phyloP scores from a whole-genome alignment of 1,140 invertebrate genomes.

The Zaprionus davidi region DNA sequence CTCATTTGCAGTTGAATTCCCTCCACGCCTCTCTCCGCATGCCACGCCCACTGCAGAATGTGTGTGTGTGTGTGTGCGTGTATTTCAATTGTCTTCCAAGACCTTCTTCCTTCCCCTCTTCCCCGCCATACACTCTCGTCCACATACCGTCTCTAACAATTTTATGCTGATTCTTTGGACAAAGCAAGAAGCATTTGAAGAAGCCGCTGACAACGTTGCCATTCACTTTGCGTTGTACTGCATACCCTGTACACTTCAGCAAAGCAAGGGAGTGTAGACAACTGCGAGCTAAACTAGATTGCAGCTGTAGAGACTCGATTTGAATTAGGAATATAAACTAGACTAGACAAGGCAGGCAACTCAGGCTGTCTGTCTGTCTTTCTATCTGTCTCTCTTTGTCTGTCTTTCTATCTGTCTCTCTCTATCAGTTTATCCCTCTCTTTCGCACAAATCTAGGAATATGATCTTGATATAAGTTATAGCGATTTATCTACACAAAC shows the following conservation, averaged over 20 bases:
- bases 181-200: constrained; percentile 50
- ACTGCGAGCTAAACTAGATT: not conserved
- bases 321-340: too few relatives aligned
- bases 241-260: not conserved
- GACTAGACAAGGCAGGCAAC: too few relatives aligned
- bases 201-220: constrained; percentile 40
- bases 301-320: too few relatives aligned
- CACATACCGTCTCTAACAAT: constrained; percentile 63
- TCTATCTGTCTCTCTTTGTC: too few relatives aligned
- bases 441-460: too few relatives aligned
- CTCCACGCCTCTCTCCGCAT: not conserved
- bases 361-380: too few relatives aligned
- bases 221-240: constrained; percentile 31
- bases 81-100: constrained; percentile 9
- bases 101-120: not conserved
- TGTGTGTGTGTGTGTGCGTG: not conserved
- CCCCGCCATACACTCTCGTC: constrained; percentile 4
- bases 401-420: too few relatives aligned
- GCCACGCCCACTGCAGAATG: constrained; percentile 30
- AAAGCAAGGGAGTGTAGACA: not conserved
- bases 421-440: too few relatives aligned
- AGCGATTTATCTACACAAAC: not conserved
- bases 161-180: constrained; percentile 69
- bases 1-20: not conserved
- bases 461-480: too few relatives aligned